Evolutionary conservation across 92 coral and sea anemone genomes (phyloP).

Genomic region (Umimayanthus chanpuru): DNA sequence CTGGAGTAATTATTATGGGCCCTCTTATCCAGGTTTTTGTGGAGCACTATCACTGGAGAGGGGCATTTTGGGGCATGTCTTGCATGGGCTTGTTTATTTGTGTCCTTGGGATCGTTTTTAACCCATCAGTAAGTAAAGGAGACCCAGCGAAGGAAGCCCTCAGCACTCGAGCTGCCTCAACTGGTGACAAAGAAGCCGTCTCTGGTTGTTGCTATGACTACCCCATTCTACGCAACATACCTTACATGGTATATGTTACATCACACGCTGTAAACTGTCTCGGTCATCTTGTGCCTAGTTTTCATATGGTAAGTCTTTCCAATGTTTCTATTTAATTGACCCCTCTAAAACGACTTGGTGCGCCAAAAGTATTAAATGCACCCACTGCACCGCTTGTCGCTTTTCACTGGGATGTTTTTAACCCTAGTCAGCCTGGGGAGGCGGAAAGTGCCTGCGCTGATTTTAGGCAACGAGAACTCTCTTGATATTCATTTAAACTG

Average conservation of each 20-base stretch:
- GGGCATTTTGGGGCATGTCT: slow-evolving; percentile 2
- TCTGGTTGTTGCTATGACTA: not conserved
- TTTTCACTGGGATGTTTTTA: too few species aligned
- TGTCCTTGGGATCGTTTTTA: not conserved
- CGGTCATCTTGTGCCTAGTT: not conserved
- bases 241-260: not conserved
- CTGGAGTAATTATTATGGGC: not conserved
- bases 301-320: not conserved
- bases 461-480: too few species aligned
- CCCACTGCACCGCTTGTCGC: too few species aligned
- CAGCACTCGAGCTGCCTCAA: not conserved
- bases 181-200: not conserved
- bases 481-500: too few species aligned
- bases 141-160: not conserved
- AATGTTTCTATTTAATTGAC: too few species aligned
- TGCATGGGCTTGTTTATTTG: not conserved
- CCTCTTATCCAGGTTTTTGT: not conserved
- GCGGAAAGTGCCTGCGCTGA: too few species aligned
- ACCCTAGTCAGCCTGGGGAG: too few species aligned
- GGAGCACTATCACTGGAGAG: not conserved
- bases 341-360: too few species aligned
- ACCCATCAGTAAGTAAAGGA: not conserved
- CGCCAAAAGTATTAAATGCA: too few species aligned
- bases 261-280: not conserved
- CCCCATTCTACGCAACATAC: not conserved